Conservation (phyloP, 53 echinoderm and acorn worm species). For the Actinopyga echinites region DNA sequence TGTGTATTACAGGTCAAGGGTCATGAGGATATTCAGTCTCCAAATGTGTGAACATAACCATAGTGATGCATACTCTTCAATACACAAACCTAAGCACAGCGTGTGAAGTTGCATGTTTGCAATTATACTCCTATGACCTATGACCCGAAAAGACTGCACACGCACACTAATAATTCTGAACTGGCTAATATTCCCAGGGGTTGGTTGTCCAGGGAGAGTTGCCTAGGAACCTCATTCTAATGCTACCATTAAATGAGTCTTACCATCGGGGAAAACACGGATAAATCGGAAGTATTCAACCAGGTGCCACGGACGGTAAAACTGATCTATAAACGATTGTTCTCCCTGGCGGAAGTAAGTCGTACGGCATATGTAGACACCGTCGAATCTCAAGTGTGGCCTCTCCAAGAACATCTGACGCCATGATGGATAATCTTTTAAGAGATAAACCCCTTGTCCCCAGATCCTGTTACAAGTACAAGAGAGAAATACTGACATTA, state of each 20-base stretch:
- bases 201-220: neutral
- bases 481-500: too few relatives aligned
- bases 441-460: conserved; percentile 60
- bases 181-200: neutral
- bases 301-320: conserved; percentile 83
- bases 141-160: too few relatives aligned
- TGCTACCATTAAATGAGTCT: neutral
- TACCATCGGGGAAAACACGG: conserved; percentile 91
- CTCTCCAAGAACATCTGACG: conserved; percentile 79
- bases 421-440: conserved; percentile 80
- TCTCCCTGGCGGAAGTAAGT: conserved; percentile 85
- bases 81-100: too few relatives aligned
- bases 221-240: neutral
- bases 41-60: too few relatives aligned
- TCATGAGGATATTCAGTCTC: too few relatives aligned
- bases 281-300: conserved; percentile 93
- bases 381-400: conserved; percentile 84
- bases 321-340: conserved; percentile 65
- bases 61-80: too few relatives aligned
- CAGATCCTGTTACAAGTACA: conserved; percentile 55
- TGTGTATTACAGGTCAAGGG: too few relatives aligned
- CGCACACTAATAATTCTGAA: too few relatives aligned
- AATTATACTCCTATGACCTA: too few relatives aligned
- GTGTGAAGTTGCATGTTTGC: neutral
- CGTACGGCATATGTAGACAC: conserved; percentile 86